phyloP scores from a whole-genome alignment of 2,888 invertebrate species.

The Palloptera scutellata region DNA sequence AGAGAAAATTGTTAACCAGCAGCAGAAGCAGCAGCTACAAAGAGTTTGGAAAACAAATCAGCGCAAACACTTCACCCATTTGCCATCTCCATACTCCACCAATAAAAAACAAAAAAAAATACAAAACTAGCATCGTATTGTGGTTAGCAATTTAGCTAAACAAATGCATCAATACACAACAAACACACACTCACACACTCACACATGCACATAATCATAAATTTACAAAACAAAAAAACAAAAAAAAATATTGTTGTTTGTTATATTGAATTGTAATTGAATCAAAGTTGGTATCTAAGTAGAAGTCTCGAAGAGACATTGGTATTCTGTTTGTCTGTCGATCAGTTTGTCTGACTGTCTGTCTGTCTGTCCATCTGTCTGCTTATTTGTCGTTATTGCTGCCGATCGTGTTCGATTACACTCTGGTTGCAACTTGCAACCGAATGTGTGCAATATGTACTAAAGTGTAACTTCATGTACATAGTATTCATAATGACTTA shows the following conservation, averaged over 20 bases:
- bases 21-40: no score
- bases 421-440: neutral
- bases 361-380: no score
- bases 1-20: no score
- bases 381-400: neutral
- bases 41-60: neutral
- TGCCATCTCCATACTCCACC: neutral
- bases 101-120: neutral
- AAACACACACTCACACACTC: no score
- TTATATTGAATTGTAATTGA: slow-evolving; percentile 8
- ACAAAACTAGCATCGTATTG: neutral
- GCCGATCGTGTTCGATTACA: neutral
- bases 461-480: neutral
- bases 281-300: neutral
- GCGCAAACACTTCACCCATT: neutral
- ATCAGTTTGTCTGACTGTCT: no score
- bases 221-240: neutral
- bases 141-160: neutral
- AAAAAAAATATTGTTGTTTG: neutral
- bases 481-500: neutral
- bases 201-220: neutral
- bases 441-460: neutral
- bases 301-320: no score
- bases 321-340: no score
- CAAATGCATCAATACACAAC: neutral